These are phyloP conservation scores for Momotus momota DNA, from an alignment of 2,797 vertebrate genomes.

Conservation along the genomic window DNA sequence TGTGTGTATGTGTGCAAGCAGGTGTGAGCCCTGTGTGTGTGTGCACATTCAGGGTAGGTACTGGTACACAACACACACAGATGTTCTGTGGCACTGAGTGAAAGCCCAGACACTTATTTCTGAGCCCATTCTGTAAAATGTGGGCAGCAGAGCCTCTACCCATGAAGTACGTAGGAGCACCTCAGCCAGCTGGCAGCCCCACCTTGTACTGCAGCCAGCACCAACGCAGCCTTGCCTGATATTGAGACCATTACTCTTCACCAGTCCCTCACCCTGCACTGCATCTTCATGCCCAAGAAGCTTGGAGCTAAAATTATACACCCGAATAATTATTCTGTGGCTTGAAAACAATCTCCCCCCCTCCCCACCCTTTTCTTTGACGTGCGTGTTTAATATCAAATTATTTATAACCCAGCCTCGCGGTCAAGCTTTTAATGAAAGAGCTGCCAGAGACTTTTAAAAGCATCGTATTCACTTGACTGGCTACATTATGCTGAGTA, in stretches of 20 bases:
- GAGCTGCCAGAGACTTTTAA: conserved; percentile 60
- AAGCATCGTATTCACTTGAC: conserved; percentile 21
- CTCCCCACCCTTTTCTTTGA: conserved; percentile 29
- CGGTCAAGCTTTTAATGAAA: conserved; percentile 68
- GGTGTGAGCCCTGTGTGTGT: background rate
- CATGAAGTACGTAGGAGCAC: background rate
- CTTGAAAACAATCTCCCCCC: conserved; percentile 63
- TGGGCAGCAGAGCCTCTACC: background rate
- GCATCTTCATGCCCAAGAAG: conserved; percentile 31
- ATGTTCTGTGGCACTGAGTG: background rate
- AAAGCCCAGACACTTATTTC: background rate
- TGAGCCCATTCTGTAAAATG: background rate
- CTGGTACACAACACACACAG: background rate
- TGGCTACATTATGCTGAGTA: conserved; percentile 65
- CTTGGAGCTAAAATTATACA: conserved; percentile 67
- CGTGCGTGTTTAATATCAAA: conserved; percentile 70
- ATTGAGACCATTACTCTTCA: conserved; percentile 57
- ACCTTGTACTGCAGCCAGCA: conserved; percentile 48
- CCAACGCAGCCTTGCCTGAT: conserved; percentile 3
- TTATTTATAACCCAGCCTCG: conserved; percentile 64
- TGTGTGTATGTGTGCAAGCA: background rate
- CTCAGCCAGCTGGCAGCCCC: conserved; percentile 52
- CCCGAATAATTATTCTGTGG: conserved; percentile 55
- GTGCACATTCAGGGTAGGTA: background rate
- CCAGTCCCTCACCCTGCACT: background rate